Evolutionary conservation across 1,140 invertebrate genomes (phyloP), one percentile per base, ranked within the genome.

Genomic region (Cylas formicarius): DNA sequence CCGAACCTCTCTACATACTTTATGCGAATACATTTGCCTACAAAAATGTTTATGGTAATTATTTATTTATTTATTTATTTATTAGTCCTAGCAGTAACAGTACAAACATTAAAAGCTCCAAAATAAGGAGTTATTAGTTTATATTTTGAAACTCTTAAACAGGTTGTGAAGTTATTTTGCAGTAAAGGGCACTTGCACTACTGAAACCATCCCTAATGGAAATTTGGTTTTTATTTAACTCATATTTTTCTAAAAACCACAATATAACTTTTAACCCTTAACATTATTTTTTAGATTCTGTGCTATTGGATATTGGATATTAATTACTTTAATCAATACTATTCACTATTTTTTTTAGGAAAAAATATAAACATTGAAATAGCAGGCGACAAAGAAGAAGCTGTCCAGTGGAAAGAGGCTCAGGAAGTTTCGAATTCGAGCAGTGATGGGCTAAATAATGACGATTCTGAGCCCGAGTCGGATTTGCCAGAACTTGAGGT

Each of bases 21-120:
- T 95, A 88, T 71, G 80, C 87, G 42, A 88, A 93, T 70, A 72
- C 80, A 20, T 75, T 76, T 62, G 85, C 89, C n/a, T 91, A 88
- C 65, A 77, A 80, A 59, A 81, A 90, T 63, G 86, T 80, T 80
- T 73, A 73, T 61, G 60, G 47, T 57, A 53, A 31, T 6, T 4
- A 29, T 14, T 26, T 26, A 22, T 18, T 16, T 28, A 26, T 38
- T 23, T 4, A 10, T 11, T 37, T 22, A 17, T 10, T 10, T 19
- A 37, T 29, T n/a, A 44, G 32, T 19, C 5, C 7, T 10, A 40
- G 5, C 31, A 4, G n/a, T 28, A 9, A 7, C 13, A 13, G 7
- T 18, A 17, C 2, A n/a, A n/a, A n/a, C n/a, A n/a, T n/a, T n/a
- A n/a, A n/a, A n/a, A n/a, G n/a, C n/a, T n/a, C n/a, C n/a, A n/a